Conservation (phyloP, 2,888 invertebrate genomes). For the Pediacus dermestoides region DNA sequence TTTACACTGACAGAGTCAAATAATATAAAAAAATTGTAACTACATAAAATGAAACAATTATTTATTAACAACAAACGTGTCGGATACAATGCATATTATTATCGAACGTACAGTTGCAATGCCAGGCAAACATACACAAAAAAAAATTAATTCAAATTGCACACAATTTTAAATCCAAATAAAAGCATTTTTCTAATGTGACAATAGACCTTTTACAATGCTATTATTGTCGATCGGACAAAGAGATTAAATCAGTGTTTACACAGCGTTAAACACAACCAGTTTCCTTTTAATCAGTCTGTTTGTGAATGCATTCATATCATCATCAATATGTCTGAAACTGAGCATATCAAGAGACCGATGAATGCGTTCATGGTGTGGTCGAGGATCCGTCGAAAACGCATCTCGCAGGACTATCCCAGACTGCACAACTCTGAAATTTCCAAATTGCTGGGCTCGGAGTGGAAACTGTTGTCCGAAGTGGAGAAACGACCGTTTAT, state of each 20-base stretch:
- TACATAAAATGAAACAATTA: constrained; percentile 13
- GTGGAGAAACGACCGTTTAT: constrained; percentile 81
- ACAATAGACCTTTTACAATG: constrained; percentile 42
- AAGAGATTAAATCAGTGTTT: constrained; percentile 48
- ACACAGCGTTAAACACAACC: constrained; percentile 45
- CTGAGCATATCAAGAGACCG: constrained; percentile 79
- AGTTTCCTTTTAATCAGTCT: constrained; percentile 38
- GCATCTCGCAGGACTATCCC: constrained; percentile 80
- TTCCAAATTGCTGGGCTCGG: constrained; percentile 75
- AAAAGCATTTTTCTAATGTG: constrained; percentile 36
- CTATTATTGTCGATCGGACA: constrained; percentile 43
- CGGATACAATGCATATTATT: constrained; percentile 9
- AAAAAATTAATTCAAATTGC: constrained; percentile 7
- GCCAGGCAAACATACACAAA: constrained; percentile 6
- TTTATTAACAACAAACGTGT: constrained; percentile 9
- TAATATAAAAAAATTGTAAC: constrained; percentile 11
- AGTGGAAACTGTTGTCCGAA: constrained; percentile 81
- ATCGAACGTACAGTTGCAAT: constrained; percentile 1
- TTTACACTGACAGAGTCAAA: too few species aligned
- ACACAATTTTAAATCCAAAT: constrained; percentile 33
- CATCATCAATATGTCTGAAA: constrained; percentile 25
- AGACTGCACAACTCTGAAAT: constrained; percentile 76
- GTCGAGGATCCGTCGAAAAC: constrained; percentile 73
- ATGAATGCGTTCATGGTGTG: constrained; percentile 94
- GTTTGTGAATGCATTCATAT: constrained; percentile 24